Conservation (phyloP, 2,888 invertebrate species). For the Caprella mutica region DNA sequence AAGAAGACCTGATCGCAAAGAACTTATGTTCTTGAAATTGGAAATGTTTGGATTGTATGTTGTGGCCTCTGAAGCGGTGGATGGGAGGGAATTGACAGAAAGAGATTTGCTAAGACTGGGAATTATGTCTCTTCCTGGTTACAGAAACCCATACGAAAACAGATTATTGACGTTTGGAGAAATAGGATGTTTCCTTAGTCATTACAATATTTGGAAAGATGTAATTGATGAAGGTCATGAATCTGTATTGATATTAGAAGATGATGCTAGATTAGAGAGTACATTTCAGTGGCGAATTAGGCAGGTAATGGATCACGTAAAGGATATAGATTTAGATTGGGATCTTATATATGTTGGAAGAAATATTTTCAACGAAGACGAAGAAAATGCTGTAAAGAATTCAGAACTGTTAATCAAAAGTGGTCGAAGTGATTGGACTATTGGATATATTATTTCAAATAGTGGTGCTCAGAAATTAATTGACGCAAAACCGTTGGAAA, state of each 20-base stretch:
- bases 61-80: slow-evolving; percentile 66
- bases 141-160: slow-evolving; percentile 80
- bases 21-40: slow-evolving; percentile 67
- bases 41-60: slow-evolving; percentile 66
- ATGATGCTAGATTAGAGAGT: slow-evolving; percentile 84
- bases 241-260: slow-evolving; percentile 75
- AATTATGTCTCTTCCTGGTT: slow-evolving; percentile 64
- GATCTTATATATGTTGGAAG: slow-evolving; percentile 94
- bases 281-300: slow-evolving; percentile 61
- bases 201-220: slow-evolving; percentile 77
- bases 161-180: slow-evolving; percentile 93
- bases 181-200: slow-evolving; percentile 94
- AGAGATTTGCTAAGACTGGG: slow-evolving; percentile 50
- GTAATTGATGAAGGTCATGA: slow-evolving; percentile 42
- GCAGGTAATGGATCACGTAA: slow-evolving; percentile 54
- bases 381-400: no score
- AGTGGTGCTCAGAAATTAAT: no score
- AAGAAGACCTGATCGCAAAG: slow-evolving; percentile 63
- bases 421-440: no score
- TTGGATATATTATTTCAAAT: no score
- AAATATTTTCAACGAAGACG: no score
- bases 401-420: no score
- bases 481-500: no score
- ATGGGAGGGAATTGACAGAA: slow-evolving; percentile 69
- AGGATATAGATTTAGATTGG: slow-evolving; percentile 54